Conservation (phyloP, 1,140 invertebrate genomes). For the Diorhabda carinulata region DNA sequence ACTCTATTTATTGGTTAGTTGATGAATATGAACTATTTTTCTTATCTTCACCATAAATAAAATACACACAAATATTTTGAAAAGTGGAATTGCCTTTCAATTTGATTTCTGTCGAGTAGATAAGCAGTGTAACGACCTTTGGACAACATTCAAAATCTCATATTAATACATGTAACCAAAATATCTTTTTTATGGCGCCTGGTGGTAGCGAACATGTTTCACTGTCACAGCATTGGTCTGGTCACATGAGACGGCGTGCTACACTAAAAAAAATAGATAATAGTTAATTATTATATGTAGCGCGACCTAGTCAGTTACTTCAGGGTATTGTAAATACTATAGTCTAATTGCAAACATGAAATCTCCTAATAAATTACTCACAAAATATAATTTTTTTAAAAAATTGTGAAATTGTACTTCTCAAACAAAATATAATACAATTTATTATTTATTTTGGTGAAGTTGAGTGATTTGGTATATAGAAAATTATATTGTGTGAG, state of each 20-base stretch:
- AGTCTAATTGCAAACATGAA: conserved; percentile 42
- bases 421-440: too few species aligned
- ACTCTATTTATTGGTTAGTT: too few species aligned
- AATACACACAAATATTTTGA: too few species aligned
- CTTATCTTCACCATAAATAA: too few species aligned
- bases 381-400: neutral
- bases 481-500: too few species aligned
- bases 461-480: too few species aligned
- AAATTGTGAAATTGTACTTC: too few species aligned
- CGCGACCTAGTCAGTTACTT: conserved; percentile 43
- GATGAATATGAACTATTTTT: too few species aligned
- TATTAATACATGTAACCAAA: conserved; percentile 40
- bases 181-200: conserved; percentile 37
- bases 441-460: too few species aligned
- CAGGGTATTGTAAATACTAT: conserved; percentile 50
- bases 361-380: neutral
- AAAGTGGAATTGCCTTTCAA: neutral
- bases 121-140: neutral
- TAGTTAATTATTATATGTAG: conserved; percentile 20
- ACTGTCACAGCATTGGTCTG: conserved; percentile 23
- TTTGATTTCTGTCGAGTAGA: neutral
- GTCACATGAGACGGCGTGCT: conserved; percentile 17
- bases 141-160: conserved; percentile 17
- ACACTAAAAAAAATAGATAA: conserved; percentile 9
- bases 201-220: conserved; percentile 35